Conservation (phyloP, 2,797 vertebrate species). For the Leucoraja ocellata region DNA sequence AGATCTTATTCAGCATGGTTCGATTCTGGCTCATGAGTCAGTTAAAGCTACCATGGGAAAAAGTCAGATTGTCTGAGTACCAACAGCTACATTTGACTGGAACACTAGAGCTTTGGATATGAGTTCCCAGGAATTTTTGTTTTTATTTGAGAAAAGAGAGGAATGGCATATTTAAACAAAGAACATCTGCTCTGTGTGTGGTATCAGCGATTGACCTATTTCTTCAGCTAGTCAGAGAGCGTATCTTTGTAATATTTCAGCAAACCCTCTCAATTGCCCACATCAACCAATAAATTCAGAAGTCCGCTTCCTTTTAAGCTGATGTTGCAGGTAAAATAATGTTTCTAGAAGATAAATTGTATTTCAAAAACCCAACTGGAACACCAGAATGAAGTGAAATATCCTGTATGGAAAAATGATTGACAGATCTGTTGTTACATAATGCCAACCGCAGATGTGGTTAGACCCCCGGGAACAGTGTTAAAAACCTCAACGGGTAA, state of each 20-base stretch:
- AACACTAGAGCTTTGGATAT: not conserved
- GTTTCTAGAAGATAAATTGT: not conserved
- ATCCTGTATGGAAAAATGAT: not conserved
- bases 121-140: not conserved
- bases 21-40: not conserved
- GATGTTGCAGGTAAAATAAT: not conserved
- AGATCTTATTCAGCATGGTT: not conserved
- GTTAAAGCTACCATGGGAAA: not conserved
- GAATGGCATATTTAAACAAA: not conserved
- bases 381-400: not conserved
- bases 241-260: not conserved
- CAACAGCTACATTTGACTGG: not conserved
- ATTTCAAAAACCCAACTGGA: not conserved
- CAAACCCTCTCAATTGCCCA: not conserved
- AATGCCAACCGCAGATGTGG: not conserved
- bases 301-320: not conserved
- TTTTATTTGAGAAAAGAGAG: not conserved
- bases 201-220: not conserved
- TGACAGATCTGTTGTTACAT: not conserved
- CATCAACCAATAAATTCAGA: not conserved
- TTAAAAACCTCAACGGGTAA: not conserved
- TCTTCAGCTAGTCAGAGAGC: not conserved
- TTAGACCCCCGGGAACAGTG: not conserved
- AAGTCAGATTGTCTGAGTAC: not conserved
- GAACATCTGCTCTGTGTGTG: not conserved